Evolutionary conservation across 1,140 invertebrate genomes (phyloP).

Genomic region (Apis cerana): DNA sequence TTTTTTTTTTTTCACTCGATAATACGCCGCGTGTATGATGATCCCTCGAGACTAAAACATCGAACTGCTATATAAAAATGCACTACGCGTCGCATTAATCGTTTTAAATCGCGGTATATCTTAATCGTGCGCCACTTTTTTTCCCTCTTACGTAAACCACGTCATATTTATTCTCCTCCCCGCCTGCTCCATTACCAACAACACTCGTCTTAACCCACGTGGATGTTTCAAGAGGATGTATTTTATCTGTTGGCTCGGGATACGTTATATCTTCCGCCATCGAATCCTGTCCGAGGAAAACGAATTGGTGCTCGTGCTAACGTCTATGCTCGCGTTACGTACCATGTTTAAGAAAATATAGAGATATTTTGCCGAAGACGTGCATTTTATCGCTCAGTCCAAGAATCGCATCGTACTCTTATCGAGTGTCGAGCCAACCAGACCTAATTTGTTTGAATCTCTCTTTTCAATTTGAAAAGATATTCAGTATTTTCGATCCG

Average conservation of each 20-base stretch:
- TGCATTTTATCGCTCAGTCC: slow-evolving; percentile 18
- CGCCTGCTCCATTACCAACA: not conserved
- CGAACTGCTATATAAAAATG: not conserved
- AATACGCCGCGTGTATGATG: not conserved
- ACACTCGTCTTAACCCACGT: not conserved
- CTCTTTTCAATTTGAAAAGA: not conserved
- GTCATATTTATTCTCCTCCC: not conserved
- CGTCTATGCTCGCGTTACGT: not conserved
- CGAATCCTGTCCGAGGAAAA: slow-evolving; percentile 9
- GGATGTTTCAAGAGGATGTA: slow-evolving; percentile 29
- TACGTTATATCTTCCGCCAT: not conserved
- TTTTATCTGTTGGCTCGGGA: slow-evolving; percentile 4
- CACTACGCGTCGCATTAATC: not conserved
- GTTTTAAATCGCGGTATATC: not conserved
- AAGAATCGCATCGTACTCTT: not conserved
- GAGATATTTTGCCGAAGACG: not conserved
- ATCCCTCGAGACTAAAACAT: not conserved
- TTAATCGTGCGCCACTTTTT: not conserved
- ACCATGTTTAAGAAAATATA: not conserved
- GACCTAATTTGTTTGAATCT: not conserved
- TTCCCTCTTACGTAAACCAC: not conserved
- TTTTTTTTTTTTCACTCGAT: too few species aligned
- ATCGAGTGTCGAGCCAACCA: not conserved
- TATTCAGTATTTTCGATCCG: not conserved
- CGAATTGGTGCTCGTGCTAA: slow-evolving; percentile 20